phyloP scores from a whole-genome alignment of 2,113 vertebrate genomes.

The Myrmecobius fasciatus region DNA sequence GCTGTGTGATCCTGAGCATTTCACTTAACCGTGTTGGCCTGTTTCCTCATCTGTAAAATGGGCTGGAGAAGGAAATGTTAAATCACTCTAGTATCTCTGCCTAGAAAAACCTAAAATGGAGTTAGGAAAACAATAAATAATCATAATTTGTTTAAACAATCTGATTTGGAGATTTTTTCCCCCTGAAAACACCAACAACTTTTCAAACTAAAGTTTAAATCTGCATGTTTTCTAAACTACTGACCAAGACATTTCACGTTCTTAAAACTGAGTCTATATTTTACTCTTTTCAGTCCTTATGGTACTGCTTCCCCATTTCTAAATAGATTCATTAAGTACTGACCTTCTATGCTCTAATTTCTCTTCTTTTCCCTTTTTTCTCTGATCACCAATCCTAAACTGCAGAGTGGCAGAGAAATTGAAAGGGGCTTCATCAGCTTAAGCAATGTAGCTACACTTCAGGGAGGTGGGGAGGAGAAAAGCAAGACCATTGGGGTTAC shows the following conservation, averaged over 20 bases:
- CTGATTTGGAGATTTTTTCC: not conserved
- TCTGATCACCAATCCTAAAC: not conserved
- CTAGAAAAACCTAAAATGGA: not conserved
- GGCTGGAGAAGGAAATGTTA: not conserved
- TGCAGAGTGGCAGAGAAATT: not conserved
- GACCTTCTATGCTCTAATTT: not conserved
- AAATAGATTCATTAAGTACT: not conserved
- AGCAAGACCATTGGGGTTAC: not conserved
- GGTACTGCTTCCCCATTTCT: not conserved
- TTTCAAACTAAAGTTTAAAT: not conserved
- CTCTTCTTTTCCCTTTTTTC: not conserved
- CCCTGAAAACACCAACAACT: not conserved
- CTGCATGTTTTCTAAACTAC: not conserved
- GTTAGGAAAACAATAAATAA: not conserved
- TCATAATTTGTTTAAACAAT: not conserved
- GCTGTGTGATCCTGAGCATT: too few relatives aligned
- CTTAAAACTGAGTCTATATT: not conserved
- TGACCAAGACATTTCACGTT: not conserved
- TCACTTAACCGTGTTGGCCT: too few relatives aligned
- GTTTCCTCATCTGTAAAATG: too few relatives aligned
- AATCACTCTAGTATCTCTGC: not conserved
- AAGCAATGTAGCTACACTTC: not conserved
- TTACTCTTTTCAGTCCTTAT: too few relatives aligned
- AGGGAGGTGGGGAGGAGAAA: too few relatives aligned
- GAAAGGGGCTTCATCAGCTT: not conserved